Evolutionary conservation across 2,888 invertebrate genomes (phyloP).

Genomic region (Rutpela maculata): DNA sequence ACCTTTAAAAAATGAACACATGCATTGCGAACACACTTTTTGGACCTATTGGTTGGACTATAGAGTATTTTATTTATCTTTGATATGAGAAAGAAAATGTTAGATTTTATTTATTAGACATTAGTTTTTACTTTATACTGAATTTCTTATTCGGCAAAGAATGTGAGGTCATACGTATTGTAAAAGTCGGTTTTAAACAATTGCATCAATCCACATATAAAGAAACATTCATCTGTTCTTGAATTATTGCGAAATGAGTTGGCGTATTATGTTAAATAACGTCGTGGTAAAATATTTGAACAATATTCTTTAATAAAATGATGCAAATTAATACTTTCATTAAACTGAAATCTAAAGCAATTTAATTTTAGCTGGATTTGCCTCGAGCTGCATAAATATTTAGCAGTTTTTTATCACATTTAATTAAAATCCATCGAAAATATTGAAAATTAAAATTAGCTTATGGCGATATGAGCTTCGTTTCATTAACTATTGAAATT

Average conservation of each 20-base stretch:
- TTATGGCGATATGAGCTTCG: neutral
- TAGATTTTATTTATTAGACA: too few species aligned
- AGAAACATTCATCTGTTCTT: neutral
- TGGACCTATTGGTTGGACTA: too few species aligned
- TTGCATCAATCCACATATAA: neutral
- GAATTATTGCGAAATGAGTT: neutral
- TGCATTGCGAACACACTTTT: too few species aligned
- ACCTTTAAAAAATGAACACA: too few species aligned
- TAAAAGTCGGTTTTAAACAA: neutral
- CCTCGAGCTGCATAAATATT: constrained; percentile 37
- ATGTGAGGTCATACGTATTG: neutral
- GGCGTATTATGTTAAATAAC: neutral
- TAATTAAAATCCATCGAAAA: constrained; percentile 18
- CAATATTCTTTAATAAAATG: constrained; percentile 14
- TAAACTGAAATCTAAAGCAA: constrained; percentile 24
- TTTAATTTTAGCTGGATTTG: neutral
- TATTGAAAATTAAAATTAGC: constrained; percentile 12
- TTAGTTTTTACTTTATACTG: neutral
- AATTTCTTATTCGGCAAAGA: neutral
- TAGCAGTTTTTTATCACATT: constrained; percentile 27
- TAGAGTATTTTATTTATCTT: too few species aligned
- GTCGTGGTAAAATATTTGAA: constrained; percentile 22
- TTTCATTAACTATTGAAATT: neutral
- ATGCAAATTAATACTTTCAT: constrained; percentile 35
- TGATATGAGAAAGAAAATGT: too few species aligned